These are phyloP conservation scores for Melanogrammus aeglefinus DNA, from an alignment of 2,797 vertebrate species.

Conservation along the genomic window DNA sequence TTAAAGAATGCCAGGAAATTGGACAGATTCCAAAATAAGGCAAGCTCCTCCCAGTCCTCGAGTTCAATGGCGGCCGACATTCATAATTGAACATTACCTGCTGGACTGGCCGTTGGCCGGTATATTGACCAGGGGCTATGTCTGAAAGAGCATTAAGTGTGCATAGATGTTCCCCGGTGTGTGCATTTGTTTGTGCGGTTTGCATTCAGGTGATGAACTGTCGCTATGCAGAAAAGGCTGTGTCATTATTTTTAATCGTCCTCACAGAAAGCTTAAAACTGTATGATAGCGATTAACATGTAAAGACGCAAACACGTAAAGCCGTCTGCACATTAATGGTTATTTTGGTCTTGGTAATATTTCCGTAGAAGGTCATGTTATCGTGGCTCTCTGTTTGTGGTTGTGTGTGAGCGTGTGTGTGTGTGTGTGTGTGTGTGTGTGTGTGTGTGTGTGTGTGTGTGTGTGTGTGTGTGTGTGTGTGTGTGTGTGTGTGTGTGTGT, in stretches of 20 bases:
- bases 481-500: not conserved
- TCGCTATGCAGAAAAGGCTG: not conserved
- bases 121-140: no score
- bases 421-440: not conserved
- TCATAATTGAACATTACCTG: no score
- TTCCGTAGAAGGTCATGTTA: constrained; percentile 10
- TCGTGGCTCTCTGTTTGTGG: not conserved
- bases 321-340: no score
- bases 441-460: not conserved
- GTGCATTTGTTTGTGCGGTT: no score
- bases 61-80: no score
- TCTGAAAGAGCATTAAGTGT: no score
- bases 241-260: not conserved
- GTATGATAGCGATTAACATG: not conserved
- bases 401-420: not conserved
- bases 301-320: not conserved
- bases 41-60: no score
- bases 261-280: not conserved
- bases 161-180: not conserved
- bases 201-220: not conserved
- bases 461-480: not conserved
- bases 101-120: no score
- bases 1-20: no score
- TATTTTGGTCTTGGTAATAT: not conserved
- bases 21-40: no score